phyloP scores from a whole-genome alignment of 1,140 invertebrate genomes.

The Phocides pigmalion region DNA sequence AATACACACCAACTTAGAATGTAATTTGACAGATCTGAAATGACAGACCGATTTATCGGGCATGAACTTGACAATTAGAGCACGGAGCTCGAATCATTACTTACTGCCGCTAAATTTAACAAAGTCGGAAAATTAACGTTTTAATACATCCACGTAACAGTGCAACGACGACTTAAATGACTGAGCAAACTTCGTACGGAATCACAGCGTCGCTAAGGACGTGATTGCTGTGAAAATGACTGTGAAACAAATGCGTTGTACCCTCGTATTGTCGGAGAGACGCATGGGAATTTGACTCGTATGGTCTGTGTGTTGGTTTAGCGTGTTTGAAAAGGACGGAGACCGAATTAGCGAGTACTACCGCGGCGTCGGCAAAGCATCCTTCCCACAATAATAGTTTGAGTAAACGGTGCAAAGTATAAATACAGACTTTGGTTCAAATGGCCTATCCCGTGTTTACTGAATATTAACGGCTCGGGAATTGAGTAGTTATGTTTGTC shows the following conservation, averaged over 20 bases:
- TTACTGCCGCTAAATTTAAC: conserved; percentile 34
- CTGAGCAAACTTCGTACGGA: conserved; percentile 37
- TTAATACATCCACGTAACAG: conserved; percentile 34
- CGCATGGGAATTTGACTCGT: conserved; percentile 38
- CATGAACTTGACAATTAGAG: conserved; percentile 15
- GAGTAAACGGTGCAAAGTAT: conserved; percentile 19
- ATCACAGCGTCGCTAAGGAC: neutral
- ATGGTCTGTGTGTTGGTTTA: conserved; percentile 39
- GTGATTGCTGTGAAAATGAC: neutral
- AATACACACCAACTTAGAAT: no score
- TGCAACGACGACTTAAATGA: conserved; percentile 37
- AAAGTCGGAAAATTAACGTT: conserved; percentile 42
- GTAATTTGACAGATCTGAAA: no score
- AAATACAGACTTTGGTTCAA: conserved; percentile 16
- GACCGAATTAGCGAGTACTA: conserved; percentile 53
- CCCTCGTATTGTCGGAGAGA: neutral
- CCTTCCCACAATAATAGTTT: conserved; percentile 29
- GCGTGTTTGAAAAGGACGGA: conserved; percentile 46
- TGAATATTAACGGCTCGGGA: conserved; percentile 38
- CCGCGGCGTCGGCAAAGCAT: conserved; percentile 36
- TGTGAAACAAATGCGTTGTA: neutral
- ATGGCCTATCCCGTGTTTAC: conserved; percentile 29
- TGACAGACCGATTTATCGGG: neutral
- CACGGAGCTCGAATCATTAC: conserved; percentile 22
- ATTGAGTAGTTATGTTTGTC: conserved; percentile 28